phyloP scores from a whole-genome alignment of 2,888 invertebrate genomes.

The Ceraclea dissimilis region DNA sequence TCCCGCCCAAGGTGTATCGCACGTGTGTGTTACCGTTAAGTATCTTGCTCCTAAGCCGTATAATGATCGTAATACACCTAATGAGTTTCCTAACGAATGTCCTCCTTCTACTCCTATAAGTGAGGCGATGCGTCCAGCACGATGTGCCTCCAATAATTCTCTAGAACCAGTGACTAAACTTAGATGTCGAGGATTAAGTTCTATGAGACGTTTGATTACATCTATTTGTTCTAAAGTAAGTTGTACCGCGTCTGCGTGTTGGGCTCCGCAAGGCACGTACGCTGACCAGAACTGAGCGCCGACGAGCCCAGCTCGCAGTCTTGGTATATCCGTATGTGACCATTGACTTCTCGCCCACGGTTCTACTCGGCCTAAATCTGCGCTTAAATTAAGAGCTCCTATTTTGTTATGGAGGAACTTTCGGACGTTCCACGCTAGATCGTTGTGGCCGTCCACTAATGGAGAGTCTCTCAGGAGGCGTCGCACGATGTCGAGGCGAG shows the following conservation, averaged over 20 bases:
- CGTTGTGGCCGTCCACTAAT: conserved; percentile 76
- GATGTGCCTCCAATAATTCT: conserved; percentile 66
- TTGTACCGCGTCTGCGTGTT: conserved; percentile 77
- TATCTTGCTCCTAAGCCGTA: conserved; percentile 84
- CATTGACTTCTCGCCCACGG: conserved; percentile 82
- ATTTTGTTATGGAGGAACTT: conserved; percentile 82
- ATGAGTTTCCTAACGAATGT: conserved; percentile 82
- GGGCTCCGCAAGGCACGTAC: conserved; percentile 78
- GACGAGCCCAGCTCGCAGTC: conserved; percentile 72
- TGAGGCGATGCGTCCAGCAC: conserved; percentile 74
- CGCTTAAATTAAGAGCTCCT: conserved; percentile 57
- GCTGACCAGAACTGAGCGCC: conserved; percentile 92
- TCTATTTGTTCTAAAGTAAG: conserved; percentile 81
- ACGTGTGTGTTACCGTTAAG: conserved; percentile 86
- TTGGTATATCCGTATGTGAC: conserved; percentile 89
- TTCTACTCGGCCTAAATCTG: conserved; percentile 58
- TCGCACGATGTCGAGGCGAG: conserved; percentile 57
- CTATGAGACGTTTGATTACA: conserved; percentile 64
- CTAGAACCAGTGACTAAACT: conserved; percentile 61
- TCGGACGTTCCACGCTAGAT: conserved; percentile 82
- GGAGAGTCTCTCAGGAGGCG: conserved; percentile 61
- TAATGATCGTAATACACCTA: conserved; percentile 81
- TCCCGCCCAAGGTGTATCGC: conserved; percentile 82
- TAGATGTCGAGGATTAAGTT: conserved; percentile 67
- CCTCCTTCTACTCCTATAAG: conserved; percentile 90